Evolutionary conservation across 2,113 vertebrate genomes (phyloP), one percentile per base, ranked within the genome.

Genomic region (Microtus oregoni): DNA sequence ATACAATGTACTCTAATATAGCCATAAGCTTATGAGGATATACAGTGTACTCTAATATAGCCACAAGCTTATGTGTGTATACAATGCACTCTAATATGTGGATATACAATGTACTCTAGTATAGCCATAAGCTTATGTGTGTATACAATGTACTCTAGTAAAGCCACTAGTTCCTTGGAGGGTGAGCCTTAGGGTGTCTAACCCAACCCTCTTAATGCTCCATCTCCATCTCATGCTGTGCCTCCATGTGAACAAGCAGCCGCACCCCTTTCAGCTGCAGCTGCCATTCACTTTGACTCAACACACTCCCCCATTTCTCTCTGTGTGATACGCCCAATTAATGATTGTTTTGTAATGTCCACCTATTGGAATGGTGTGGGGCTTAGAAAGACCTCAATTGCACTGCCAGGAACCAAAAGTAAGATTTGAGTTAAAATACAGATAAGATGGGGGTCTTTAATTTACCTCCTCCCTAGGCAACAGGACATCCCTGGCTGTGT

Each of bases 351-450:
- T 65, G 97, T 77, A 97, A 97, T 12, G 1, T 97, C 96, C 88
- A 97, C 91, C 95, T 97, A 90, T 70, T n/a, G 70, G 92, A 95
- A 97, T 96, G 91, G 65, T 67, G 3, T 30, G 65, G 93, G 12
- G 91, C 96, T 97, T 98, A 85, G 96, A 93, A 98, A 97, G 97
- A 96, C 94, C 98, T 98, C 97, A 97, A 94, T 98, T 97, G 90
- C 96, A 94, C 97, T 98, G 97, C 92, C 77, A 94, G 97, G 96
- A 85, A 98, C 98, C 97, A 98, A 98, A 98, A 98, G 94, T 98
- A 98, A 98, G 98, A 98, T 97, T 97, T 97, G 98, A 98, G 98
- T 98, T 98, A 98, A 98, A 98, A 98, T 98, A 98, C 94, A 98
- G 97, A 98, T 98, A 98, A 98, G 98, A 98, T 97, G 98, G 98